phyloP scores from a whole-genome alignment of 2,797 vertebrate species.

The Meriones psammophilus region DNA sequence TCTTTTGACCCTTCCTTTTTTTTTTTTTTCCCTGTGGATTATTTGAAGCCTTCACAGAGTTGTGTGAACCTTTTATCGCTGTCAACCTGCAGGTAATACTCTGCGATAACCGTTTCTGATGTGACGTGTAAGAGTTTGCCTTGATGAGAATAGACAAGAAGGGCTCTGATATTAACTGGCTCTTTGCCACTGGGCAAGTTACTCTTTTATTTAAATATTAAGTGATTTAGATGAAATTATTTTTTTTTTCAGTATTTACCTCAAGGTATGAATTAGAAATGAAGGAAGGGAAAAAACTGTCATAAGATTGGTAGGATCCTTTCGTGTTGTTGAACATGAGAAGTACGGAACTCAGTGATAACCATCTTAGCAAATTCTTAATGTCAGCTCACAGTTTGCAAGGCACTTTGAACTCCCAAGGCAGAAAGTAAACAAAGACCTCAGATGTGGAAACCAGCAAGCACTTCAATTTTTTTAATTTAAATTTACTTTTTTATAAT shows the following conservation, averaged over 20 bases:
- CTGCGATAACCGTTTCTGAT: not conserved
- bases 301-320: not conserved
- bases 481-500: too few relatives aligned
- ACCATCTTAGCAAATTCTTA: not conserved
- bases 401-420: conserved; percentile 10
- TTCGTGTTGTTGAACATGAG: not conserved
- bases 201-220: conserved; percentile 12
- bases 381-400: not conserved
- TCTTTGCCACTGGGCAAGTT: conserved; percentile 1
- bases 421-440: not conserved
- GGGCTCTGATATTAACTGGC: not conserved
- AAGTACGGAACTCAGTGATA: not conserved
- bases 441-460: not conserved
- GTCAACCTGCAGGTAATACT: not conserved
- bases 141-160: not conserved
- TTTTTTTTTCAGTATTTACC: not conserved
- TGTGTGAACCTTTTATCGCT: not conserved
- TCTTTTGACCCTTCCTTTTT: not conserved
- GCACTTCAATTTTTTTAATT: not conserved
- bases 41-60: not conserved
- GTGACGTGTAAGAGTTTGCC: not conserved
- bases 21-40: not conserved
- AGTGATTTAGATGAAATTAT: not conserved
- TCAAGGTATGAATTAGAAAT: not conserved
- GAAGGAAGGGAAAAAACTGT: not conserved